Base-by-base conservation (phyloP, 2,113 vertebrate genomes). In the Brachirus orientalis region DNA sequence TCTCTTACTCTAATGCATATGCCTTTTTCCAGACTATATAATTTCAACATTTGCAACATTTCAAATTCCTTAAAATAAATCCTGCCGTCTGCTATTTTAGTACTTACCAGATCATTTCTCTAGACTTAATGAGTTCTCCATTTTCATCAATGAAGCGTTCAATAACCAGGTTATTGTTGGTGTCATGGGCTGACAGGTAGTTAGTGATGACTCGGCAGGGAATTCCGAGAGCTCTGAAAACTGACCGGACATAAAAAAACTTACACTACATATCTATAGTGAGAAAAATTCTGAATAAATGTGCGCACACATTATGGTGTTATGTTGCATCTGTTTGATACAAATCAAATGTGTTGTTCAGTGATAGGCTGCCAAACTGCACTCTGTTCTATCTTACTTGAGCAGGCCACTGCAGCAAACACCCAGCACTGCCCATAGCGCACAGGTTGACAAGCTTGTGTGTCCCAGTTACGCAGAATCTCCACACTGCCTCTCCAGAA, bases 371-470 rank as follows among this genome's bases (percentile, higher is more conserved):
- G 38, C 36, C 0, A 18, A 38, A 52, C 28, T 58, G 8, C 3
- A 1, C 59, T 72, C n/a, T 7, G 18, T 52, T 37, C 50, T 69
- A 71, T 88, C 92, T 92, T 90, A 98, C 98, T 92, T 2, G 97
- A 92, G 80, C 97, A 98, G 0, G 94, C 95, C 71, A 99, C 95
- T 0, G 96, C 97, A 0, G 97, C 98, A 14, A 98, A 99, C 51
- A 99, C 98, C 98, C 98, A 99, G 88, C 98, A 99, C 90, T 99
- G 98, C 65, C 98, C 98, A 0, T 94, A 99, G 36, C 95, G 92
- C 78, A 99, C 97, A 0, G 92, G 93, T 63, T 93, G 86, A 82
- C 95, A 97, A 1, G 92, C 78, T 0, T 80, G 83, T 0, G 58
- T 72, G 69, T 90, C 86, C 97, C 97, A 99, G 53, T 89, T 91